Percentiles rank a stretch among this genome's conserved stretches.
phyloP scores from a whole-genome alignment of 2,797 vertebrate genomes.

The Muscicapa striata region DNA sequence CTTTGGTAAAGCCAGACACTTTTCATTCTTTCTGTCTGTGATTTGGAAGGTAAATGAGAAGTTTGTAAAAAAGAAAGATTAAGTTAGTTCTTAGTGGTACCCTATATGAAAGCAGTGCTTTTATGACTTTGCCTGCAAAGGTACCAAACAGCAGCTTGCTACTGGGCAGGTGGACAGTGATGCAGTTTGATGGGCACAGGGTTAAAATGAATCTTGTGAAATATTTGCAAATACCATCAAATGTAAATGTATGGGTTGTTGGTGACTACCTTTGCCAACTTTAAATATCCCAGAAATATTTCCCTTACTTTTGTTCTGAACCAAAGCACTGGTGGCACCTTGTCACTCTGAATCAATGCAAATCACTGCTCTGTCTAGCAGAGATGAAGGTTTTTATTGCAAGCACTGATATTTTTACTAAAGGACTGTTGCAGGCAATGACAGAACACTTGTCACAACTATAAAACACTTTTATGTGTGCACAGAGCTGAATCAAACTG shows the following conservation, averaged over 20 bases:
- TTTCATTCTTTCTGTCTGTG: background rate
- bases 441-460: background rate
- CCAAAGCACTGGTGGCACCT: background rate
- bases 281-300: background rate
- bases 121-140: background rate
- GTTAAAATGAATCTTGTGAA: background rate
- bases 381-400: background rate
- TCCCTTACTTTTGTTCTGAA: background rate
- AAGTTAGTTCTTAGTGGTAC: background rate
- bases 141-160: background rate
- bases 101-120: background rate
- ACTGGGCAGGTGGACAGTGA: background rate
- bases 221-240: background rate
- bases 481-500: background rate
- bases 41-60: background rate
- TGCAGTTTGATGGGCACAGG: background rate
- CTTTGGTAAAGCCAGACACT: background rate
- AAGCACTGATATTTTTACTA: background rate
- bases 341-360: background rate
- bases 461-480: conserved; percentile 16
- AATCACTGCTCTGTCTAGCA: background rate
- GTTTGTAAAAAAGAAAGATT: background rate
- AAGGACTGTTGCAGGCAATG: background rate
- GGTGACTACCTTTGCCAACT: background rate
- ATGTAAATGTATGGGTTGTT: background rate